Percentiles rank a stretch among this genome's conserved stretches.
Evolutionary conservation across 1,140 invertebrate genomes (phyloP).

Genomic region (Macrobrachium nipponense): DNA sequence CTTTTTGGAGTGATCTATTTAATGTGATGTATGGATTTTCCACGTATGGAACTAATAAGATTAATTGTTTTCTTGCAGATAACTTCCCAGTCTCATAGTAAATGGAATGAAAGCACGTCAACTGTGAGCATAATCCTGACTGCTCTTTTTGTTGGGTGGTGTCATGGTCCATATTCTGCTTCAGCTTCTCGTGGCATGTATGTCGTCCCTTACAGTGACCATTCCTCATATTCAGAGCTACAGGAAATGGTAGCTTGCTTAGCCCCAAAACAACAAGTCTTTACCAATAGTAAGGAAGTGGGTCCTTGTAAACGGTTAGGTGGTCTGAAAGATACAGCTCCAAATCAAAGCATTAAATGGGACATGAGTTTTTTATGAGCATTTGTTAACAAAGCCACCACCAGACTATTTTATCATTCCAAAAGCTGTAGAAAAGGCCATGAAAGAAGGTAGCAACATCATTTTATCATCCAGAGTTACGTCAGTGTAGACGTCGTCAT

Average conservation of each 20-base stretch:
- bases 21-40: neutral
- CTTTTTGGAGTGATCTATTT: no score
- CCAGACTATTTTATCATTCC: constrained; percentile 37
- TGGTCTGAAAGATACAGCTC: constrained; percentile 39
- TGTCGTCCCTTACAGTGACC: constrained; percentile 46
- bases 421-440: constrained; percentile 15
- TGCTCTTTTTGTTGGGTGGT: constrained; percentile 41
- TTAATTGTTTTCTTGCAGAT: constrained; percentile 23
- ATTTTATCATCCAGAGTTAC: no score
- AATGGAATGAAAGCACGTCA: constrained; percentile 36
- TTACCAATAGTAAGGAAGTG: constrained; percentile 35
- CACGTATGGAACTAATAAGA: neutral
- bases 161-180: constrained; percentile 32
- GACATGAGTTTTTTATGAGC: constrained; percentile 45
- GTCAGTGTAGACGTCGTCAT: no score
- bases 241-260: constrained; percentile 42
- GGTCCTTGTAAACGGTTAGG: constrained; percentile 30
- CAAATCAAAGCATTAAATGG: constrained; percentile 28
- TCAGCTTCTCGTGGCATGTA: constrained; percentile 26
- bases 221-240: constrained; percentile 46
- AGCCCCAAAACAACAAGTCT: constrained; percentile 23
- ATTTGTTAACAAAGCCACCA: constrained; percentile 27
- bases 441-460: neutral
- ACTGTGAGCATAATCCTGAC: constrained; percentile 44
- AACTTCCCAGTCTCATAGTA: constrained; percentile 15